These are phyloP conservation scores for Octodon degus DNA, from an alignment of 2,113 vertebrate species.

Conservation along the genomic window DNA sequence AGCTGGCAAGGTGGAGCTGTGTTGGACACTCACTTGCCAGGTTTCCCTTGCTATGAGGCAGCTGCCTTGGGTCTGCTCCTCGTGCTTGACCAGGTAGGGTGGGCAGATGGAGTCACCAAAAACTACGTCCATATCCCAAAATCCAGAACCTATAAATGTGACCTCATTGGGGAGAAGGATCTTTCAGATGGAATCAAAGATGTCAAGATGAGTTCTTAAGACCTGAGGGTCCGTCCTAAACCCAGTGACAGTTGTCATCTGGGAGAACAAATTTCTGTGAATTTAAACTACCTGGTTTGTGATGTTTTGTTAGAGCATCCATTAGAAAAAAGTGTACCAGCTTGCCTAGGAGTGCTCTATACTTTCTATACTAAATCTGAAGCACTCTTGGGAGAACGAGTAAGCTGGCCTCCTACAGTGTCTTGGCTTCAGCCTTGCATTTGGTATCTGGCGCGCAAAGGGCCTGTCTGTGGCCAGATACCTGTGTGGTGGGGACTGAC, in stretches of 20 bases:
- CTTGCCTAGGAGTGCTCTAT: too few species aligned
- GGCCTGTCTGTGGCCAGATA: too few species aligned
- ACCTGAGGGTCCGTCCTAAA: not conserved
- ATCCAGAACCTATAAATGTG: not conserved
- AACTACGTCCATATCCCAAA: not conserved
- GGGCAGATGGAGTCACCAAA: not conserved
- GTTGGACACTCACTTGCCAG: not conserved
- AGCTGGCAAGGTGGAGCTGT: not conserved
- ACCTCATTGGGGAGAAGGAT: not conserved
- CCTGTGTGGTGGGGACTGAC: too few species aligned
- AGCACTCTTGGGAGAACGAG: too few species aligned
- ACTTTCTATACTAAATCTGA: too few species aligned
- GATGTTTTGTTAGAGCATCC: too few species aligned
- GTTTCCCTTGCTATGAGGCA: not conserved
- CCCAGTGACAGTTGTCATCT: not conserved
- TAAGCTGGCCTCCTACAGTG: too few species aligned
- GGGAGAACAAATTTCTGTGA: not conserved
- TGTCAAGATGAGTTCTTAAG: not conserved
- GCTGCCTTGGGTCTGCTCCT: not conserved
- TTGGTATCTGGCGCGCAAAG: too few species aligned
- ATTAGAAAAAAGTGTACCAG: too few species aligned
- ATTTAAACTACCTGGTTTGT: too few species aligned
- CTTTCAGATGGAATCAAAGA: not conserved
- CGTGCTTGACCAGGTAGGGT: not conserved
- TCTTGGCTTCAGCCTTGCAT: too few species aligned